Evolutionary conservation across 2,888 invertebrate species (phyloP), one percentile per base, ranked within the genome.

Genomic region (Dione vanillae): DNA sequence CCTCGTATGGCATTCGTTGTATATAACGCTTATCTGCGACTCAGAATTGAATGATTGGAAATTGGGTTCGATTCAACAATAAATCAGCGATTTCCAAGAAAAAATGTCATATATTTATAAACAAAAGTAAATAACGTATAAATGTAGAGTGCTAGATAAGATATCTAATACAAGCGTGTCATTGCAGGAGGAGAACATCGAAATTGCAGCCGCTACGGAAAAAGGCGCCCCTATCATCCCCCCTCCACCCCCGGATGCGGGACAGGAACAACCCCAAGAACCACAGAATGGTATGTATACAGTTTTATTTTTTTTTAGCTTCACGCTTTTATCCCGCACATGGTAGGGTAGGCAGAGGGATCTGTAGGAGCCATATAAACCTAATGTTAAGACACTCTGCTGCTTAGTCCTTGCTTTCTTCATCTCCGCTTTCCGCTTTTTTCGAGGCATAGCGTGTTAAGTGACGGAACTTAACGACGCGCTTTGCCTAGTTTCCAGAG

Each of bases 121-220:
- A 49, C 52, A 68, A 41, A 43, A 51, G 54, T 49, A 20, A 45
- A 27, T 47, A 27, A 40, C 10, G 40, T 47, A 47, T 40, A 56
- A 59, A 58, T 41, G 49, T 59, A 41, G 51, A 41, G 52, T 65
- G 19, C 12, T 16, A 59, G 67, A 67, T 67, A 67, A 67, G 49
- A 49, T 45, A 58, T 16, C 19, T 67, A 54, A 45, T 8, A 52
- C 37, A 11, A 1, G 11, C 59, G 47, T 61, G 19, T 10, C 37
- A 45, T 43, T 67, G 20, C 16, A 94, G 93, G 93, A 94, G 78
- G 93, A 93, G 78, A 94, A 92, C 77, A 94, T 94, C 73, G 84
- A 92, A 69, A 90, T 92, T 80, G 91, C 91, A 5, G 85, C 88
- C 0, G 86, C 82, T 9, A 88, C 86, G 2, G 86, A 86, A 71